These are phyloP conservation scores for Silurus lanzhouensis DNA, from an alignment of 2,797 vertebrate species.

Conservation along the genomic window DNA sequence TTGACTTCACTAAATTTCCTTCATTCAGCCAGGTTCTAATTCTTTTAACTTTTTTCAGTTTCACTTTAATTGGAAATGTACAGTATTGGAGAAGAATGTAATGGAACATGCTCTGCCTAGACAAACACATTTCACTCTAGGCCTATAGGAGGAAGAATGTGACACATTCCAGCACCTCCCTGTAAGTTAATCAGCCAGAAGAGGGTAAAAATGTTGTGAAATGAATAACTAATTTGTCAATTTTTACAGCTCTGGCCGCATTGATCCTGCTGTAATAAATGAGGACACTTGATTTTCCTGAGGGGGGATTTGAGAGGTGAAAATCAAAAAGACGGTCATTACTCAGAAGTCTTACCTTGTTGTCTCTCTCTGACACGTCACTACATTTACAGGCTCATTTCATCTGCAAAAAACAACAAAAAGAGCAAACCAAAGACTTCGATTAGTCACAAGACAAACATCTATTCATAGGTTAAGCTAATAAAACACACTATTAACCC, in stretches of 20 bases:
- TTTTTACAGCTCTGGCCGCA: slow-evolving; percentile 82
- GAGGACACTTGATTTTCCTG: slow-evolving; percentile 79
- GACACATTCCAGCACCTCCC: slow-evolving; percentile 69
- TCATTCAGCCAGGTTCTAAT: neutral
- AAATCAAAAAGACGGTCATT: slow-evolving; percentile 76
- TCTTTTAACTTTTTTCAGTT: neutral
- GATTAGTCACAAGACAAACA: slow-evolving; percentile 62
- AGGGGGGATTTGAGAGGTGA: slow-evolving; percentile 75
- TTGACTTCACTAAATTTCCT: too few relatives aligned
- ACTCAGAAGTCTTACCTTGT: slow-evolving; percentile 77
- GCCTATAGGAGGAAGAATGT: slow-evolving; percentile 58
- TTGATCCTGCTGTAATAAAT: slow-evolving; percentile 79
- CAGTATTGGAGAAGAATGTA: slow-evolving; percentile 17
- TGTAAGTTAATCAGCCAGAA: slow-evolving; percentile 81
- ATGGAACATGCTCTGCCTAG: neutral
- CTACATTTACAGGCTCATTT: slow-evolving; percentile 72
- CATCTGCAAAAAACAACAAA: slow-evolving; percentile 72
- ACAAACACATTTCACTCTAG: neutral
- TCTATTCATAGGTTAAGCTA: slow-evolving; percentile 59
- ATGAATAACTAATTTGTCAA: slow-evolving; percentile 84
- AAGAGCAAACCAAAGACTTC: slow-evolving; percentile 42
- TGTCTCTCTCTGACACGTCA: slow-evolving; percentile 67
- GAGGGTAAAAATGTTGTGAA: slow-evolving; percentile 71
- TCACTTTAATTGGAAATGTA: slow-evolving; percentile 3
- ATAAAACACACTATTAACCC: slow-evolving; percentile 48